A percentile compares a stretch with the other conserved stretches of the same genome.
Evolutionary conservation across 2,888 invertebrate species (phyloP).

Genomic region (Heliothis peltigera): DNA sequence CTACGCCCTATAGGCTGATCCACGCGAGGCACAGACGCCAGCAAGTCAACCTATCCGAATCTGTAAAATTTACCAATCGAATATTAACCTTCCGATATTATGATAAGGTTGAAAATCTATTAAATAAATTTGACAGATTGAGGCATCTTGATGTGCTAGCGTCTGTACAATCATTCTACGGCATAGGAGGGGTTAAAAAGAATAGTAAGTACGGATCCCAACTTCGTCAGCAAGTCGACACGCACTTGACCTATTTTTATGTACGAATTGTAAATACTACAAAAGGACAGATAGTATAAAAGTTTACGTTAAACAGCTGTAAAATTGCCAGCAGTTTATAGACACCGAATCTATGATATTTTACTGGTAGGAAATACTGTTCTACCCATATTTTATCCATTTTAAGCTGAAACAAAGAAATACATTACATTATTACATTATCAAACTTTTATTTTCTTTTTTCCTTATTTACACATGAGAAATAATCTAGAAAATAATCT

Average conservation of each 20-base stretch:
- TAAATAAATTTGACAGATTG: no score
- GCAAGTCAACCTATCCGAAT: no score
- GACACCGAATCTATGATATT: constrained; percentile 2
- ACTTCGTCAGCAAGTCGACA: not conserved
- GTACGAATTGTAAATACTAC: not conserved
- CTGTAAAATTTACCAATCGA: no score
- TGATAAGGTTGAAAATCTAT: no score
- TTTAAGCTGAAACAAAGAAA: constrained; percentile 43
- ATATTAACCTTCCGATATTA: no score
- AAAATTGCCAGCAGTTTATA: constrained; percentile 3
- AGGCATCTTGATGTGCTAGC: no score
- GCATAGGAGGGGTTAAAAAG: no score
- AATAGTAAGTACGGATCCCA: not conserved
- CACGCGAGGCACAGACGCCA: no score
- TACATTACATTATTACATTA: not conserved
- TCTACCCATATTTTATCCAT: constrained; percentile 21
- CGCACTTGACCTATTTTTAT: not conserved
- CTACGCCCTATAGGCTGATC: no score
- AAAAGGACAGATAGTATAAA: constrained; percentile 14
- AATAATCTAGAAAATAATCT: no score
- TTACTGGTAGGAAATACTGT: constrained; percentile 5
- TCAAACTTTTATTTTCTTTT: not conserved
- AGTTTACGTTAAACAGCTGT: not conserved
- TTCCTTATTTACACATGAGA: no score
- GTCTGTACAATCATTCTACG: no score